Evolutionary conservation across 2,888 invertebrate genomes (phyloP), one percentile per base, ranked within the genome.

Genomic region (Mimas tiliae): DNA sequence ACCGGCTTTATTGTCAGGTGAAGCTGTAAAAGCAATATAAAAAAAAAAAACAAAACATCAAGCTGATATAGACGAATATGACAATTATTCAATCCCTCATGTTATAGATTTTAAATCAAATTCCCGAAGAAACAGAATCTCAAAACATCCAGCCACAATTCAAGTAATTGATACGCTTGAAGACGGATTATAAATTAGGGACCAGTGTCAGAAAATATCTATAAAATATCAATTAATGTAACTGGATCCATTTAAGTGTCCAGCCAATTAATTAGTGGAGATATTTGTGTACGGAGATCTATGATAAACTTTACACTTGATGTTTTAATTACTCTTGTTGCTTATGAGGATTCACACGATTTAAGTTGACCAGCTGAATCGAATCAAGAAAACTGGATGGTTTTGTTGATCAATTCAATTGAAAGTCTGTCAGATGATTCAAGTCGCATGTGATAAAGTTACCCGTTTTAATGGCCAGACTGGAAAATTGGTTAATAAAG

Each of bases 181-280:
- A 52, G 12, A 12, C 0, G 50, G 1, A 45, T 14, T 21, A 52
- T 52, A 52, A 27, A 52, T 52, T 52, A 52, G 6, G 7, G 9
- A 21, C 0, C n/a, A 50, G 11, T 8, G 50, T 9, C 19, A 19
- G 48, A 16, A 53, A n/a, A 38, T 38, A 34, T 34, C 38, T n/a
- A 53, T 53, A 55, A 55, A 58, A 58, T 42, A 58, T 58, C 58
- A 58, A 58, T 42, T 58, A 55, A 42, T 19, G 42, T 19, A 58
- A 58, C 58, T 16, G 0, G 58, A 58, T 19, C 42, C 38, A 58
- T 52, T 27, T 38, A 55, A 38, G 38, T 42, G 58, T 58, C 58
- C 58, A 42, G 42, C 12, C 42, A 58, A 58, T 58, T 58, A 58
- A 58, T 58, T 58, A 58, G 6, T 12, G 8, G 4, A 19, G 12